phyloP scores from a whole-genome alignment of 2,888 invertebrate species.

The Diarsia dahlii region DNA sequence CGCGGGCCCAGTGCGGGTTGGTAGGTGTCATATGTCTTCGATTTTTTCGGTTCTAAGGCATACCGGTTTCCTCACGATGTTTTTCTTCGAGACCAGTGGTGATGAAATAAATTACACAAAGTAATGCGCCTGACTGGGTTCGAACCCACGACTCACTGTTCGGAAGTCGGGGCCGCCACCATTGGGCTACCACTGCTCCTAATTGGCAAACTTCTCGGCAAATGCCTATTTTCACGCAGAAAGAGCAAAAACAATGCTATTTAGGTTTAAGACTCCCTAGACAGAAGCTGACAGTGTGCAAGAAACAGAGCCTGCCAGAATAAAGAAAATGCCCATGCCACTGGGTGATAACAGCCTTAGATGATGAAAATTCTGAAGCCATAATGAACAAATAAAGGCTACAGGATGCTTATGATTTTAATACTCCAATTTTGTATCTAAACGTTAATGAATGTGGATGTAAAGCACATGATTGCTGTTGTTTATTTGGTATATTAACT shows the following conservation, averaged over 20 bases:
- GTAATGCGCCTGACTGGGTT: too few relatives aligned
- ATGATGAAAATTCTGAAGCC: background rate
- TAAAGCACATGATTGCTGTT: slow-evolving; percentile 12
- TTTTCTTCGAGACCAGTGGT: too few relatives aligned
- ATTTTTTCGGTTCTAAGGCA: too few relatives aligned
- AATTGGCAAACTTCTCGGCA: too few relatives aligned
- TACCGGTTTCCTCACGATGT: too few relatives aligned
- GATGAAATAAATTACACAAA: too few relatives aligned
- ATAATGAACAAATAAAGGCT: background rate
- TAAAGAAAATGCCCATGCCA: background rate
- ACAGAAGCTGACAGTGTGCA: background rate
- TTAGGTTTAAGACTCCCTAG: too few relatives aligned
- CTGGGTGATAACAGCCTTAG: background rate
- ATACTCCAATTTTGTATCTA: background rate
- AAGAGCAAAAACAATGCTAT: background rate
- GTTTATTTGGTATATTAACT: slow-evolving; percentile 3
- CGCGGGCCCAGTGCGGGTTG: too few relatives aligned
- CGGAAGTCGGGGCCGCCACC: too few relatives aligned
- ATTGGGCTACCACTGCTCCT: too few relatives aligned
- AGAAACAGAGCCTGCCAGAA: background rate
- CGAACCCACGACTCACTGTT: too few relatives aligned
- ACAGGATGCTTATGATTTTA: background rate
- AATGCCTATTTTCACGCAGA: background rate
- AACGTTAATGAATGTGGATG: background rate
- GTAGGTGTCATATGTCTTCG: too few relatives aligned